A percentile compares a stretch with the other conserved stretches of the same genome.
These are phyloP conservation scores for Cataglyphis altisquamis DNA, from an alignment of 2,888 invertebrate species.

Conservation along the genomic window DNA sequence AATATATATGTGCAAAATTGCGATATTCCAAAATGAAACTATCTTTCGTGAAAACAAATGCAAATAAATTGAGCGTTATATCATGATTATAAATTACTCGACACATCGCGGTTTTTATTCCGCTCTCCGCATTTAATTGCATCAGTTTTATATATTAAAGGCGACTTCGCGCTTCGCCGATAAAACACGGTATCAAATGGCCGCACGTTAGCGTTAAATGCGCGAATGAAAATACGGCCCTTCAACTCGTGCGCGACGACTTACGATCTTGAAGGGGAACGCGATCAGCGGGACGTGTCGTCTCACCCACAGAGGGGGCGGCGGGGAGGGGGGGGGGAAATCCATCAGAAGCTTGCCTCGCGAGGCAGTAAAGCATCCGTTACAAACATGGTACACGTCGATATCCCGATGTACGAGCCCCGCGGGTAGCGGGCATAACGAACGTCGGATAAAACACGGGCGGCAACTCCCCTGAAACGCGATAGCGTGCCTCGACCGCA, in stretches of 20 bases:
- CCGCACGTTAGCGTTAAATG: conserved; percentile 27
- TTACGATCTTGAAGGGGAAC: conserved; percentile 32
- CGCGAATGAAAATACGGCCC: conserved; percentile 29
- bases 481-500: conserved; percentile 63
- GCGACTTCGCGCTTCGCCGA: background rate
- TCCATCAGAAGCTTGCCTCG: conserved; percentile 60
- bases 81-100: conserved; percentile 7
- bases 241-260: conserved; percentile 33
- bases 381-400: conserved; percentile 67
- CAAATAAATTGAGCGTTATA: background rate
- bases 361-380: conserved; percentile 79
- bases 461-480: conserved; percentile 74
- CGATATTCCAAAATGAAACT: conserved; percentile 1
- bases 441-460: conserved; percentile 82
- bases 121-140: background rate
- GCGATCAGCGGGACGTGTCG: conserved; percentile 55
- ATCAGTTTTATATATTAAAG: background rate
- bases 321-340: background rate
- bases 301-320: conserved; percentile 23
- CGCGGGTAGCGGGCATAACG: conserved; percentile 79
- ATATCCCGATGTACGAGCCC: conserved; percentile 46
- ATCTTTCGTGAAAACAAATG: background rate
- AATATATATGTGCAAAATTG: conserved; percentile 56
- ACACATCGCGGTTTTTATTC: background rate
- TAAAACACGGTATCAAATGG: conserved; percentile 8